Evolutionary conservation across 2,888 invertebrate genomes (phyloP), one percentile per base, ranked within the genome.

Genomic region (Labia minor): DNA sequence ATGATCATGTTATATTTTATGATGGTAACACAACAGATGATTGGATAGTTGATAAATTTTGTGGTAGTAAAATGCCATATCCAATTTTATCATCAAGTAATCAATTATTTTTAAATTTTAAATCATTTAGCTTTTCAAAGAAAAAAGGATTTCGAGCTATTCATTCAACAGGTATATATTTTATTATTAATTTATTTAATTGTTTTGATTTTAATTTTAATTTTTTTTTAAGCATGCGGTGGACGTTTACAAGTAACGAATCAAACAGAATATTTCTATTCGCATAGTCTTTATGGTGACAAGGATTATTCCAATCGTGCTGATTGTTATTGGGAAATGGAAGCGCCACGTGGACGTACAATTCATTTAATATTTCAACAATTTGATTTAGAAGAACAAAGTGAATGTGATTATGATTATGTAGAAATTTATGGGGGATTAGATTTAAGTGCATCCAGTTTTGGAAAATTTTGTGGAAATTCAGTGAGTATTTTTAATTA

Each of bases 261-360:
- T n/a, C 81, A 86, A 14, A 86, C 89, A 0, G 88, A 91, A 73
- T 90, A 93, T 73, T 84, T 98, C 66, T 98, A 94, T 78, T 98
- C 98, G 0, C 98, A 98, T 78, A 89, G 96, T 0, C 89, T 89
- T 67, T 97, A 92, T 76, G 96, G 96, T 0, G 92, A 92, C 77
- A 86, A 89, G 71, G 88, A 90, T 72, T 98, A 98, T 77, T 91
- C 92, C 71, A 89, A 90, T 70, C 85, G 86, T 69, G 89, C 91
- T 66, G 92, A 95, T 76, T 97, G 97, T 75, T 94, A 95, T 77
- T 97, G 97, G 97, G 88, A 89, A 62, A 92, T 97, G 69, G 91
- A 92, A 74, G 92, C 95, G 0, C 86, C 87, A 0, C 80, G 85
- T 3, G 90, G 90, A 8, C 87, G 87, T 74, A 89, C 88, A 74